Evolutionary conservation across 2,888 invertebrate species (phyloP), one percentile per base, ranked within the genome.

Genomic region (Rhynchonema sp.): DNA sequence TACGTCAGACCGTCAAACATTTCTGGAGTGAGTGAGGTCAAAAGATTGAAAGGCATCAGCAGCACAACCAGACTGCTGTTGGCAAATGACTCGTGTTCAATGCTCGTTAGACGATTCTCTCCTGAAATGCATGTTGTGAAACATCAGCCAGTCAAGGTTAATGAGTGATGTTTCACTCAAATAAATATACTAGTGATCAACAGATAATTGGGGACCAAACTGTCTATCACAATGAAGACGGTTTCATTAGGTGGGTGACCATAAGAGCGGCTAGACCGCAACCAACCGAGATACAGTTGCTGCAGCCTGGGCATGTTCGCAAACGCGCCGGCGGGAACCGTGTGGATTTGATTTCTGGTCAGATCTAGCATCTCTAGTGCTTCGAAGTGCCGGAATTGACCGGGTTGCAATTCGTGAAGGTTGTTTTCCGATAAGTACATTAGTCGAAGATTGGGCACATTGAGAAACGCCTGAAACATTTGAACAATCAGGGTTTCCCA

Each of bases 371-470:
- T 66, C 57, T 70, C 70, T 22, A 69, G 61, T 58, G 67, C 65
- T 38, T 71, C 70, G 57, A 73, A 72, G 2, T 68, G 65, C 23
- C 64, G 63, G 61, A 70, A 70, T 60, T 70, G 70, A 58, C 65
- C 60, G 25, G 64, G 57, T 20, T 62, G 46, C 20, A 73, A 61
- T 17, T 62, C 61, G 2, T 57, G 57, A 53, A 72, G 63, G 6
- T 64, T 57, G 58, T 72, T 72, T 54, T 68, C 66, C 25, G 68
- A 67, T 46, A 72, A 59, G 63, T 73, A 72, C 30, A 72, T 64
- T 53, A 68, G 69, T 6, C 70, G 65, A n/a, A 72, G 64, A 57
- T 64, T 67, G 27, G 72, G 72, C 27, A 71, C 71, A 61, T 72
- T 72, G 26, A 73, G 62, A 58, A 72, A 70, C 6, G 70, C 70